Conservation (phyloP, 2,113 vertebrate genomes). For the Brachyhypopomus occidentalis region DNA sequence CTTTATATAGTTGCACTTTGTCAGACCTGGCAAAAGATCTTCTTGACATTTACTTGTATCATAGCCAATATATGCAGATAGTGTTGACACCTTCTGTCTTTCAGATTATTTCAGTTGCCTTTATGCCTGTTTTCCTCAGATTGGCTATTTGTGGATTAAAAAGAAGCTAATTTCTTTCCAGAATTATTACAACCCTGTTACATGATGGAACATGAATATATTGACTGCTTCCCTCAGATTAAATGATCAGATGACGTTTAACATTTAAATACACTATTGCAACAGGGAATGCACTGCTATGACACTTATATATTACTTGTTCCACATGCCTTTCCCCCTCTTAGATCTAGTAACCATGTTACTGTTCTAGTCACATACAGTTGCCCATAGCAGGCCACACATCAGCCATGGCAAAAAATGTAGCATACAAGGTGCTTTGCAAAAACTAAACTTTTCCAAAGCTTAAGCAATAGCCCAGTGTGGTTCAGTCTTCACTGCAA, state of each 20-base stretch:
- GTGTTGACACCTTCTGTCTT: background rate
- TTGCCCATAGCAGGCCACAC: background rate
- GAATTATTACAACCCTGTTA: background rate
- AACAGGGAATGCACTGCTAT: conserved; percentile 15
- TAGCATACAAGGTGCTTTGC: conserved; percentile 1
- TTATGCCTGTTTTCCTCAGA: conserved; percentile 10
- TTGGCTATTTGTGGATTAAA: background rate
- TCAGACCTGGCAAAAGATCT: conserved; percentile 21
- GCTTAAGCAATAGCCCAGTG: background rate
- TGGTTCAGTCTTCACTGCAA: conserved; percentile 23
- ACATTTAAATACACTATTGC: background rate
- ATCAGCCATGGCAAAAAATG: background rate
- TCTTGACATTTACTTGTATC: background rate
- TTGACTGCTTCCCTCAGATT: conserved; percentile 1
- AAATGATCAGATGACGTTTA: conserved; percentile 9
- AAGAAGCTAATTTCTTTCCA: background rate
- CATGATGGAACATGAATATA: conserved; percentile 10
- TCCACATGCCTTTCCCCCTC: background rate
- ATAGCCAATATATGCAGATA: conserved; percentile 6
- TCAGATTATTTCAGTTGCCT: conserved; percentile 35
- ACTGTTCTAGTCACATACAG: conserved; percentile 29
- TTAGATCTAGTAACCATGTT: conserved; percentile 20
- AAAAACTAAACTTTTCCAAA: conserved; percentile 27
- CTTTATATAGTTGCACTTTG: conserved; percentile 31
- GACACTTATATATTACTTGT: conserved; percentile 25